These are phyloP conservation scores for Perizoma flavofasciatum DNA, from an alignment of 2,888 invertebrate genomes.

Conservation along the genomic window DNA sequence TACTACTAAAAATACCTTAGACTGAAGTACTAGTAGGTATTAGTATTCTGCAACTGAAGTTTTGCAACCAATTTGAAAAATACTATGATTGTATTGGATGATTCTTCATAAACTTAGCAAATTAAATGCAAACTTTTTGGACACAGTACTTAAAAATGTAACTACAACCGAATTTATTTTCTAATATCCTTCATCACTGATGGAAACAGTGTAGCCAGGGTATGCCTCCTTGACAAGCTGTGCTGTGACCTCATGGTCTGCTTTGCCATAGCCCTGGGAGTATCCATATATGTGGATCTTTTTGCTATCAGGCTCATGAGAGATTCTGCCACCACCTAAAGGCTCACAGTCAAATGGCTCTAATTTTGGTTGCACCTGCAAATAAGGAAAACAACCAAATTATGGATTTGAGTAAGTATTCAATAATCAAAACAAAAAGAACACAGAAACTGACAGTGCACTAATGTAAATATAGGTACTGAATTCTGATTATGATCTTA, in stretches of 20 bases:
- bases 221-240: conserved; percentile 89
- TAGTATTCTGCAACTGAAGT: no score
- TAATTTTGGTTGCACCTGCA: conserved; percentile 69
- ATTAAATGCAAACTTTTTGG: conserved; percentile 2
- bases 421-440: no score
- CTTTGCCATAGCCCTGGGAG: conserved; percentile 95
- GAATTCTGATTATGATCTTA: no score
- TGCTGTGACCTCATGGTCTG: conserved; percentile 92
- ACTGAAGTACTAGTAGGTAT: no score
- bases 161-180: conserved; percentile 54
- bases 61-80: no score
- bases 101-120: no score
- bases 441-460: no score
- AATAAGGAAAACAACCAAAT: neutral
- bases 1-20: no score
- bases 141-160: neutral
- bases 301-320: conserved; percentile 90
- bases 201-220: conserved; percentile 89
- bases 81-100: no score
- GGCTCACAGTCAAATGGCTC: conserved; percentile 89
- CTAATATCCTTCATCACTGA: conserved; percentile 92
- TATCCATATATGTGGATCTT: conserved; percentile 96
- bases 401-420: no score
- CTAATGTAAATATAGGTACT: no score
- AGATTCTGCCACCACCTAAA: conserved; percentile 96